Percentiles rank a stretch among this genome's conserved stretches.
phyloP scores from a whole-genome alignment of 2,888 invertebrate species.

The Blastobasis adustella region DNA sequence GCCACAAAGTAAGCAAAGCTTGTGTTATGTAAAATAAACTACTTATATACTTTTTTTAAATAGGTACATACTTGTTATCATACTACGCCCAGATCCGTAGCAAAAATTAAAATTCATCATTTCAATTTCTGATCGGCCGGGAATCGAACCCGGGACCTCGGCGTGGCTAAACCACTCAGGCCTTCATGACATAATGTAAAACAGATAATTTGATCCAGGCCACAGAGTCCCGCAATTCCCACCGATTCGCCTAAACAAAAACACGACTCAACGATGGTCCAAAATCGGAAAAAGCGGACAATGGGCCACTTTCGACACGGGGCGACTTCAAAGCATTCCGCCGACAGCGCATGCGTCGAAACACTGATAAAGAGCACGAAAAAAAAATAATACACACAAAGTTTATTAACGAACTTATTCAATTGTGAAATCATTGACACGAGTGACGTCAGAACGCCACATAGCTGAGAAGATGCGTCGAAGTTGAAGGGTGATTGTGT shows the following conservation, averaged over 20 bases:
- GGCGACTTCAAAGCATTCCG: slow-evolving; percentile 43
- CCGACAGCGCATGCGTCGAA: slow-evolving; percentile 26
- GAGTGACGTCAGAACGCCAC: slow-evolving; percentile 41
- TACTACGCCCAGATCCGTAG: too few species aligned
- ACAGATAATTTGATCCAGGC: too few species aligned
- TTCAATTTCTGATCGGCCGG: too few species aligned
- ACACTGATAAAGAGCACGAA: slow-evolving; percentile 22
- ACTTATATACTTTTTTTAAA: too few species aligned
- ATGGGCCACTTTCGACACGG: slow-evolving; percentile 40
- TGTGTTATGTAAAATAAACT: too few species aligned
- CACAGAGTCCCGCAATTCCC: slow-evolving; percentile 15
- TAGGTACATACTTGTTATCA: too few species aligned
- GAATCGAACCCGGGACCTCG: too few species aligned
- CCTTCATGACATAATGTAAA: too few species aligned
- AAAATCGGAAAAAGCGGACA: slow-evolving; percentile 49
- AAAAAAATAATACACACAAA: slow-evolving; percentile 17
- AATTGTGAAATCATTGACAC: slow-evolving; percentile 51
- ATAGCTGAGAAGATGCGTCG: too few species aligned
- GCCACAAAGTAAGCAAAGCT: too few species aligned
- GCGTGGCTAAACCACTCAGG: too few species aligned
- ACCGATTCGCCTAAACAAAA: slow-evolving; percentile 13
- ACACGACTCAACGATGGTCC: slow-evolving; percentile 29
- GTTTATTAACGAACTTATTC: slow-evolving; percentile 58
- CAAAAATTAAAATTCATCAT: too few species aligned
- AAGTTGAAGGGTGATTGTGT: not conserved